Base-by-base conservation (phyloP, 2,797 vertebrate species). In the Erpetoichthys calabaricus region DNA sequence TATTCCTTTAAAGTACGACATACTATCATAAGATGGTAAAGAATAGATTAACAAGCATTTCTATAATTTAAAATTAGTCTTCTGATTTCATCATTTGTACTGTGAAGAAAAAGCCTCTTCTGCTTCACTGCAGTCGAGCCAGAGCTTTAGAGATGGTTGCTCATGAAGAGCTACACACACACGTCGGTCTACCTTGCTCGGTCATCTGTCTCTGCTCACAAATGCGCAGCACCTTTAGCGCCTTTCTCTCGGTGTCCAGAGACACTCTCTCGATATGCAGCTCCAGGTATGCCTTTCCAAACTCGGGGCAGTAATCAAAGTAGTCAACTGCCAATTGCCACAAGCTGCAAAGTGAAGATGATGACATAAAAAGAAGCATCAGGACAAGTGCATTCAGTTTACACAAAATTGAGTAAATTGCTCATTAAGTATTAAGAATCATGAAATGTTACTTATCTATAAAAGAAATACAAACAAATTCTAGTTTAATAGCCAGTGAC, bases 261-360 rank as follows among this genome's bases (percentile, higher is more conserved):
- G 96, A 90, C 44, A 99, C 80, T 1, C 89, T 82, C 71, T 97
- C 94, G 0, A 98, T 86, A 65, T 94, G 92, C 62, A 96, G 88
- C 80, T 97, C 92, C 71, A 99, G 67, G 70, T 91, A 96, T 4
- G 89, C 85, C 0, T 85, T 80, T 44, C 96, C 96, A 1, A 89
- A 87, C 66, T 94, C 84, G 0, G 89, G 91, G 58, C 96, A 99
- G 74, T 91, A 73, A 74, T 99, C 96, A 1, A 96, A 93, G 76
- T 98, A 98, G 70, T 92, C 91, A 47, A 96, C 91, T 0, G 87
- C 93, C 74, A 97, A 65, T 83, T 95, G 93, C 94, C 94, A 98
- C 7, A 98, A 79, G 76, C 94, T 98, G 65, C n/a, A 61, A 65
- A 53, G 25, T 25, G 25, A 25, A 25, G 25, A 25, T 25, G 25